Percentiles rank a stretch among this genome's conserved stretches.
phyloP scores from a whole-genome alignment of 2,113 vertebrate species.

The Nanger granti region DNA sequence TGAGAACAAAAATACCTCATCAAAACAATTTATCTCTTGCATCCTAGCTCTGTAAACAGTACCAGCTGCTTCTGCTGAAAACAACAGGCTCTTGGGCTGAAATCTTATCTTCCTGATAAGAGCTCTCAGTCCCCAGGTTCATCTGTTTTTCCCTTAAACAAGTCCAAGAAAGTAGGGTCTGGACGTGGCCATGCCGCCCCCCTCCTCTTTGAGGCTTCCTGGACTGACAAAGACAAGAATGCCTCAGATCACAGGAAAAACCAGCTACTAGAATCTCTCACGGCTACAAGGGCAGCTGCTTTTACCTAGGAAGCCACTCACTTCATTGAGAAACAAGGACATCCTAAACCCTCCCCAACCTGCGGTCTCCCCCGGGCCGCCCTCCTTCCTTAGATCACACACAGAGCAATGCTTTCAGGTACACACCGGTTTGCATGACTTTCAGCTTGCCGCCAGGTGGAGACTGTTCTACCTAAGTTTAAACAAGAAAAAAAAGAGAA shows the following conservation, averaged over 20 bases:
- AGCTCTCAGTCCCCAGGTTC: not conserved
- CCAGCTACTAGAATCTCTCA: not conserved
- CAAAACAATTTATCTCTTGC: not conserved
- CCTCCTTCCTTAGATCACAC: not conserved
- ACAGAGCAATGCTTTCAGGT: not conserved
- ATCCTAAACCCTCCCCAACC: not conserved
- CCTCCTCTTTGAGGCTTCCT: not conserved
- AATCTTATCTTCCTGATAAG: not conserved
- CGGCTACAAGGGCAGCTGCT: not conserved
- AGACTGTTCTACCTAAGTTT: constrained; percentile 67
- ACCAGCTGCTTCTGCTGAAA: not conserved
- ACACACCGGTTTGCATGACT: constrained; percentile 67
- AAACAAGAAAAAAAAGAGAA: not conserved
- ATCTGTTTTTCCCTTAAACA: not conserved
- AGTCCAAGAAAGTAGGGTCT: not conserved
- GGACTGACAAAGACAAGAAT: not conserved
- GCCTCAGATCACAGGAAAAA: not conserved
- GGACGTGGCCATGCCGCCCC: accelerated
- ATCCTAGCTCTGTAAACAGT: not conserved
- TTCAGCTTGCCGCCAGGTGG: constrained; percentile 59
- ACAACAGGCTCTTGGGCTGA: not conserved
- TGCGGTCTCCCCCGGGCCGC: not conserved
- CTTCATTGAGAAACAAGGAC: not conserved
- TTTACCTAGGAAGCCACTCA: not conserved
- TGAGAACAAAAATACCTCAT: not conserved